These are phyloP conservation scores for Argya squamiceps DNA, from an alignment of 2,797 vertebrate genomes.

Conservation along the genomic window DNA sequence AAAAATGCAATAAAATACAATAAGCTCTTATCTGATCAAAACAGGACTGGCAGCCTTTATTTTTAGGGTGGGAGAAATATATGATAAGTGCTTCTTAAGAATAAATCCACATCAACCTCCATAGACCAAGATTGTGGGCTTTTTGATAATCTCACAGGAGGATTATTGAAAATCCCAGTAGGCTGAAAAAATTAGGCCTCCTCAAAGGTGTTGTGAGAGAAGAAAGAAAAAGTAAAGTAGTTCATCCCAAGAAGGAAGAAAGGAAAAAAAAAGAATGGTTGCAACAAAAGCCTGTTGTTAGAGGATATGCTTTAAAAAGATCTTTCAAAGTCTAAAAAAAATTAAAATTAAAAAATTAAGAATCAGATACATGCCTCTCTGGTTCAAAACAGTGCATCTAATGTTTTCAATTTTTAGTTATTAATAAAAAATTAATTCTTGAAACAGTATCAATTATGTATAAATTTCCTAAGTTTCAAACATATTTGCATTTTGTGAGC, in stretches of 20 bases:
- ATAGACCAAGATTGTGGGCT: not conserved
- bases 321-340: not conserved
- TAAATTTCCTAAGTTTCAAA: not conserved
- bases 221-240: not conserved
- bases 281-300: not conserved
- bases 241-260: not conserved
- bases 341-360: not conserved
- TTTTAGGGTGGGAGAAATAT: not conserved
- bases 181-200: not conserved
- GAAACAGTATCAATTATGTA: not conserved
- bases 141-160: not conserved
- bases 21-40: not conserved
- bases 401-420: not conserved
- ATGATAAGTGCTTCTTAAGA: not conserved
- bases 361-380: not conserved
- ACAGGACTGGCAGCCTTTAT: constrained; percentile 1
- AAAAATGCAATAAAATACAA: constrained; percentile 2
- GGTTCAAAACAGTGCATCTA: not conserved
- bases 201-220: not conserved
- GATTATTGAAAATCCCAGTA: not conserved
- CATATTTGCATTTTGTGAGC: not conserved
- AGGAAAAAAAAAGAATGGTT: not conserved
- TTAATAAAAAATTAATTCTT: not conserved
- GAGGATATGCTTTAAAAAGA: not conserved
- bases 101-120: not conserved